Evolutionary conservation across 2,113 vertebrate genomes (phyloP).

Genomic region (Erpornis zantholeuca): DNA sequence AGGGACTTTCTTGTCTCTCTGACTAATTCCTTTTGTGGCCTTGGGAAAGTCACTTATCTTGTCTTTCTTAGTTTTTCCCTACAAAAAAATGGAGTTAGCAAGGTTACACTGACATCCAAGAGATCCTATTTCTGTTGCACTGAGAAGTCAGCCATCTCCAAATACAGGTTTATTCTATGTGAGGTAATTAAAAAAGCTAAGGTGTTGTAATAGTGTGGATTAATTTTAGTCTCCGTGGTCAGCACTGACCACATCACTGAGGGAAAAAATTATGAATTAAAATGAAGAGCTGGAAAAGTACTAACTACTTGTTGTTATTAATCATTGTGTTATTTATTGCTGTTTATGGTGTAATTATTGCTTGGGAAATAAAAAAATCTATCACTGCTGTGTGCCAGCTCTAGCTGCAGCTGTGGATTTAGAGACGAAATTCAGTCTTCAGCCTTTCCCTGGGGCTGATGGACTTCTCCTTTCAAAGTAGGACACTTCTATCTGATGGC

Average conservation of each 20-base stretch:
- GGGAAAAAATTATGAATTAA: neutral
- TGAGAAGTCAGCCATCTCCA: neutral
- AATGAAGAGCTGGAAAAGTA: neutral
- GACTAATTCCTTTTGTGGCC: constrained; percentile 31
- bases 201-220: neutral
- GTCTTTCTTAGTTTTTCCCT: constrained; percentile 2
- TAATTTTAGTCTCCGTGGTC: constrained; percentile 4
- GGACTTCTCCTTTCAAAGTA: constrained; percentile 81
- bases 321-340: constrained; percentile 56
- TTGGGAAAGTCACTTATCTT: constrained; percentile 60
- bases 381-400: constrained; percentile 48
- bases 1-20: constrained; percentile 33
- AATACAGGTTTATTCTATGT: neutral
- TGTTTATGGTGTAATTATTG: constrained; percentile 69
- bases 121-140: neutral
- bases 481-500: constrained; percentile 83
- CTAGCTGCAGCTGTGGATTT: constrained; percentile 63
- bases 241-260: neutral
- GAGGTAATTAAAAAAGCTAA: constrained; percentile 13
- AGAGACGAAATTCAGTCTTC: constrained; percentile 67
- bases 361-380: constrained; percentile 43
- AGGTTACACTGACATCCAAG: neutral
- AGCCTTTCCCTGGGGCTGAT: constrained; percentile 74
- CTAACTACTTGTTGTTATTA: constrained; percentile 36
- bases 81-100: constrained; percentile 9